Conservation (phyloP, 2,888 invertebrate species). For the Neoscelio sp. region DNA sequence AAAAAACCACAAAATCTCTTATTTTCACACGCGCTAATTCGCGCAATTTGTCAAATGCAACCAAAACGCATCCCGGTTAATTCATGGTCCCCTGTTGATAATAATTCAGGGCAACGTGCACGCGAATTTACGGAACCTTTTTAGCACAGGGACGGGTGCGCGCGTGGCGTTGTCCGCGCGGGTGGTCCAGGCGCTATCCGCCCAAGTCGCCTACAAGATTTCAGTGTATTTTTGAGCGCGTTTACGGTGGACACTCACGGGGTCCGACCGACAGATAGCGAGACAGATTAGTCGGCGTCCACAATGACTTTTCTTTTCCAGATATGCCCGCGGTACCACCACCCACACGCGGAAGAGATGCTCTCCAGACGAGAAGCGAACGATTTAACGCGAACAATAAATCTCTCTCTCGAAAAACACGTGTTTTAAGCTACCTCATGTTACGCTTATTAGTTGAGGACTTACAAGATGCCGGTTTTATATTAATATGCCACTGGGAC, state of each 20-base stretch:
- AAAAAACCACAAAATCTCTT: too few relatives aligned
- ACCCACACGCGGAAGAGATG: constrained; percentile 49
- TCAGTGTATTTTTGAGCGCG: constrained; percentile 4
- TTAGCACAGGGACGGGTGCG: constrained; percentile 10
- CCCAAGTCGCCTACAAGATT: constrained; percentile 2
- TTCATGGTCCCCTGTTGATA: not conserved
- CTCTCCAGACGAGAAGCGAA: constrained; percentile 40
- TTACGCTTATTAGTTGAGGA: constrained; percentile 58
- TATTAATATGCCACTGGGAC: constrained; percentile 28
- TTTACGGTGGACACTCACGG: constrained; percentile 41
- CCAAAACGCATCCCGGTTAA: constrained; percentile 3
- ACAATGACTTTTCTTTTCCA: constrained; percentile 61
- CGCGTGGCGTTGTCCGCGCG: constrained; percentile 16
- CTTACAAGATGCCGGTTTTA: constrained; percentile 26
- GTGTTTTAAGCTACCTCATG: constrained; percentile 61
- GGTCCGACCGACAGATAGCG: constrained; percentile 43
- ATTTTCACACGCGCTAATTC: constrained; percentile 32
- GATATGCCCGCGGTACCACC: constrained; percentile 31
- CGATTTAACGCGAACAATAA: constrained; percentile 54
- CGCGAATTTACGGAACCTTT: constrained; percentile 27
- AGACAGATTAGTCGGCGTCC: constrained; percentile 56
- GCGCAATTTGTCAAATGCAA: constrained; percentile 20
- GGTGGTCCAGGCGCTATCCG: constrained; percentile 48
- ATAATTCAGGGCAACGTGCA: constrained; percentile 5
- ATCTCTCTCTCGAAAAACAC: constrained; percentile 57